phyloP scores from a whole-genome alignment of 2,888 invertebrate species.

The Blomia tropicalis region DNA sequence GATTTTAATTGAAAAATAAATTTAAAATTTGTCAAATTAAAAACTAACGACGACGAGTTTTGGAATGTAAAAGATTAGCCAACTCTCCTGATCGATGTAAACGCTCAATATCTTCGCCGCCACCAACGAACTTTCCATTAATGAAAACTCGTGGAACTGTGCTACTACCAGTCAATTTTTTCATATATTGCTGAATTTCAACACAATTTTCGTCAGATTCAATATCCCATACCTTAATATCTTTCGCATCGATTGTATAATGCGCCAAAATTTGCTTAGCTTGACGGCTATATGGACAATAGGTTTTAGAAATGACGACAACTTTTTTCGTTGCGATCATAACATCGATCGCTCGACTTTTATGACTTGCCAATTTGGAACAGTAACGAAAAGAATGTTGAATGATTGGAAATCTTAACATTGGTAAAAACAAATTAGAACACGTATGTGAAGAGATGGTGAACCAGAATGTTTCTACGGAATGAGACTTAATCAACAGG shows the following conservation, averaged over 20 bases:
- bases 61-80: constrained; percentile 25
- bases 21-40: no score
- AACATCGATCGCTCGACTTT: neutral
- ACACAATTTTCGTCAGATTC: constrained; percentile 59
- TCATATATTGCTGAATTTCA: constrained; percentile 60
- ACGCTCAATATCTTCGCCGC: constrained; percentile 69
- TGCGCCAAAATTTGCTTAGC: constrained; percentile 56
- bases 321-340: constrained; percentile 45
- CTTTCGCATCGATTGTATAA: constrained; percentile 24
- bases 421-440: no score
- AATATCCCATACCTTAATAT: constrained; percentile 53
- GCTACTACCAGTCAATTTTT: constrained; percentile 56
- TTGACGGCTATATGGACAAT: constrained; percentile 75
- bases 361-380: no score
- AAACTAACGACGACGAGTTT: neutral
- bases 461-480: no score
- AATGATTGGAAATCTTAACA: no score
- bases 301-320: constrained; percentile 74
- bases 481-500: no score
- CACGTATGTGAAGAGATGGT: no score
- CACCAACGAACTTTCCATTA: constrained; percentile 73
- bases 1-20: no score
- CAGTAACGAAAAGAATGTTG: no score
- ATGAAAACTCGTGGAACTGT: constrained; percentile 84
- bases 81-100: constrained; percentile 55